Evolutionary conservation across 2,888 invertebrate genomes (phyloP), one percentile per base, ranked within the genome.

Genomic region (Onchidella celtica): DNA sequence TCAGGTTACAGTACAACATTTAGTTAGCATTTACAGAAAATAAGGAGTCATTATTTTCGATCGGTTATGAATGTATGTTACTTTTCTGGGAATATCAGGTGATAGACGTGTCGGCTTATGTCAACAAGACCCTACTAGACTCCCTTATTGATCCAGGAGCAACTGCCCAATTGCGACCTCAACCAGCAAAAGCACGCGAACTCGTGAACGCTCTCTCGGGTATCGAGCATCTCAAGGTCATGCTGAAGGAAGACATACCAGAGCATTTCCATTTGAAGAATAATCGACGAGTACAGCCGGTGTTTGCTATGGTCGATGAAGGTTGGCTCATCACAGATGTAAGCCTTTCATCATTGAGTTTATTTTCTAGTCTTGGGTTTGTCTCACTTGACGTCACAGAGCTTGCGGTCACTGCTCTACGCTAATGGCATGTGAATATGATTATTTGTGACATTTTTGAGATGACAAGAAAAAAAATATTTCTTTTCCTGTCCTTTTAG

Each of bases 181-280:
- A 73, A 17, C 80, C 74, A 9, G 87, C 85, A 9, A 80, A 78
- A 36, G 81, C 55, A 9, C 36, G 79, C 29, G 83, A 85, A 34
- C 83, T 92, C n/a, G 83, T 88, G 63, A 38, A 78, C 3, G 84
- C 83, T 36, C 79, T 91, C 27, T 65, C 80, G 34, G 81, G 84
- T 4, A 81, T 83, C 0, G 76, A 83, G 14, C 84, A 90, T 77
- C 86, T 92, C 83, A 87, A 79, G 3, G 95, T 96, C 11, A 96
- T 95, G 88, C 94, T 93, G 86, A 95, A 95, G 87, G 80, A 83
- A 36, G 81, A 85, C 9, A 84, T 85, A 11, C 86, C 95, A 0
- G 92, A 94, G 3, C 86, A 88, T 29, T 96, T 95, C 95, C 95
- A 96, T 90, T 96, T 95, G 86, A 94, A 94, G 76, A 94, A 96